phyloP scores from a whole-genome alignment of 1,140 invertebrate genomes.

The Eumaeus atala region DNA sequence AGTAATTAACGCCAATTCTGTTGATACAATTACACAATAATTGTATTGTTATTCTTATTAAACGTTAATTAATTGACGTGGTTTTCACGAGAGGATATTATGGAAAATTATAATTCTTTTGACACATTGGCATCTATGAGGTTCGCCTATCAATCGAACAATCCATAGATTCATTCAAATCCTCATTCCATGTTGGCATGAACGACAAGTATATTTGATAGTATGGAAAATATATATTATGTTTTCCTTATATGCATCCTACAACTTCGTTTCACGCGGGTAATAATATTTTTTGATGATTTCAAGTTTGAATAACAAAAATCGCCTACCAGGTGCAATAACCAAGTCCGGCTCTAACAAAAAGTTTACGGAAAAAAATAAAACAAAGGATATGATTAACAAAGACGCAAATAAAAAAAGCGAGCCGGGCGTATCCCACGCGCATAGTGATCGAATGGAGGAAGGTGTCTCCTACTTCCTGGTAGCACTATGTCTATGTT shows the following conservation, averaged over 20 bases:
- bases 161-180: too few relatives aligned
- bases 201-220: too few relatives aligned
- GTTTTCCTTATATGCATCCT: not conserved
- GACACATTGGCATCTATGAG: too few relatives aligned
- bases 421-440: not conserved
- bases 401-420: not conserved
- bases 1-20: too few relatives aligned
- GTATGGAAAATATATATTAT: too few relatives aligned
- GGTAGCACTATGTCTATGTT: slow-evolving; percentile 41
- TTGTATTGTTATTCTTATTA: too few relatives aligned
- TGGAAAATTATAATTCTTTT: too few relatives aligned
- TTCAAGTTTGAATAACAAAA: not conserved
- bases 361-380: not conserved
- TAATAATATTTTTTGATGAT: not conserved
- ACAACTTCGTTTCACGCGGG: not conserved
- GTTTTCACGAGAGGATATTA: too few relatives aligned
- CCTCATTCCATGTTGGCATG: too few relatives aligned
- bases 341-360: not conserved
- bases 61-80: too few relatives aligned
- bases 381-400: not conserved
- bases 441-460: not conserved
- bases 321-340: not conserved
- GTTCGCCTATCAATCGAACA: too few relatives aligned
- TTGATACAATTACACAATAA: too few relatives aligned
- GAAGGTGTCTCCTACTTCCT: slow-evolving; percentile 47